Conservation (phyloP, 1,140 invertebrate species). For the Calosoma granatense region DNA sequence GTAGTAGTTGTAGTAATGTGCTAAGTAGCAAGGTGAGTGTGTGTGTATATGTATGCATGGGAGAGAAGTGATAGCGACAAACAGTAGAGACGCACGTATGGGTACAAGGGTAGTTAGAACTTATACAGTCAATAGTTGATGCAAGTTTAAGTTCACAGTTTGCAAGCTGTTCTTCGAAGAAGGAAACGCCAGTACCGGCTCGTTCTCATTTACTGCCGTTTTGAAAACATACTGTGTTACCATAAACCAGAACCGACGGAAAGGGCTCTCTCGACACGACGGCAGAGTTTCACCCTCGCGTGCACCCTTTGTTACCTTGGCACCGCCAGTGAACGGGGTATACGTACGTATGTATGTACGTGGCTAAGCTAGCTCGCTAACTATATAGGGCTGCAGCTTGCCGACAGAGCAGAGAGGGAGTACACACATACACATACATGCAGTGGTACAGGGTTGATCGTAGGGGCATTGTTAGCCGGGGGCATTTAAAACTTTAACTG, state of each 20-base stretch:
- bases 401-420: background rate
- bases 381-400: background rate
- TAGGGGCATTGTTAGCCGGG: constrained; percentile 1
- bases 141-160: background rate
- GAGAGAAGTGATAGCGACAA: background rate
- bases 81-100: background rate
- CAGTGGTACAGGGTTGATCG: background rate
- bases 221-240: background rate
- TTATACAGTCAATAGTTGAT: background rate
- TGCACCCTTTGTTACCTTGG: constrained; percentile 1
- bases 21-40: no score
- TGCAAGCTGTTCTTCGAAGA: background rate
- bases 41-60: background rate
- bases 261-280: background rate
- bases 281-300: background rate
- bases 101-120: background rate
- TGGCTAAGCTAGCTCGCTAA: no score
- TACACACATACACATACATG: background rate
- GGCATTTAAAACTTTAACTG: background rate
- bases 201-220: constrained; percentile 4
- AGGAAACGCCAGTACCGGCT: background rate
- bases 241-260: constrained; percentile 3
- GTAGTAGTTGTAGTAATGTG: no score
- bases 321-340: background rate
- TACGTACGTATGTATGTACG: no score